Evolutionary conservation across 2,797 vertebrate genomes (phyloP), one percentile per base, ranked within the genome.

Genomic region (Malacoraja senta): DNA sequence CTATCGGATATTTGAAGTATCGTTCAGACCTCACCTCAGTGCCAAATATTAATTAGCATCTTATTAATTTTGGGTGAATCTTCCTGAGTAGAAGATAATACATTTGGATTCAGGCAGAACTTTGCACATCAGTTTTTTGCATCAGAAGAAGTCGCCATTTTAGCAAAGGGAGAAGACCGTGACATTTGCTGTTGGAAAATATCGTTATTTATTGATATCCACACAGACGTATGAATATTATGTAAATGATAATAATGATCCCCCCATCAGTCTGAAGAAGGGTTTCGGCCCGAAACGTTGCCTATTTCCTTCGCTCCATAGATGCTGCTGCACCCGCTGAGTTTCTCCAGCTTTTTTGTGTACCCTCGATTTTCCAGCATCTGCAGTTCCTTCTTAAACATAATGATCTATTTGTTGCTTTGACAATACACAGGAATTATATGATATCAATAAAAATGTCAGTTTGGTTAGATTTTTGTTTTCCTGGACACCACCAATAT

Each of bases 61-160:
- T 74, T 91, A 71, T 26, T 91, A 91, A 91, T 44, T 72, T 38
- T 76, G 71, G 38, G 90, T 76, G 90, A 74, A 71, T 76, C 68
- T 92, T 44, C 24, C 9, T 76, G 90, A 76, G 72, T 26, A 74
- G 26, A 44, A 91, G 72, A 91, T 91, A 71, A 38, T 44, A 44
- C 29, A 17, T 53, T 92, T 92, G 38, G 35, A 58, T 74, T 26
- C 24, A 76, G 13, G 15, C 3, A n/a, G 21, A 72, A 76, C 24
- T 76, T 92, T 7, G 38, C 65, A 53, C 21, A 26, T 74, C 24
- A 76, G 24, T 29, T 88, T 35, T n/a, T n/a, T 92, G 38, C 10
- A 29, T 92, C 21, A 29, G 90, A 29, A 92, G 35, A 74, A 91
- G 29, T 32, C 21, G 3, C 8, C 35, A 29, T 26, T 8, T 1